Percentiles rank a stretch among this genome's conserved stretches.
These are phyloP conservation scores for Drosophila leontia DNA, from an alignment of 1,140 invertebrate genomes.

Conservation along the genomic window DNA sequence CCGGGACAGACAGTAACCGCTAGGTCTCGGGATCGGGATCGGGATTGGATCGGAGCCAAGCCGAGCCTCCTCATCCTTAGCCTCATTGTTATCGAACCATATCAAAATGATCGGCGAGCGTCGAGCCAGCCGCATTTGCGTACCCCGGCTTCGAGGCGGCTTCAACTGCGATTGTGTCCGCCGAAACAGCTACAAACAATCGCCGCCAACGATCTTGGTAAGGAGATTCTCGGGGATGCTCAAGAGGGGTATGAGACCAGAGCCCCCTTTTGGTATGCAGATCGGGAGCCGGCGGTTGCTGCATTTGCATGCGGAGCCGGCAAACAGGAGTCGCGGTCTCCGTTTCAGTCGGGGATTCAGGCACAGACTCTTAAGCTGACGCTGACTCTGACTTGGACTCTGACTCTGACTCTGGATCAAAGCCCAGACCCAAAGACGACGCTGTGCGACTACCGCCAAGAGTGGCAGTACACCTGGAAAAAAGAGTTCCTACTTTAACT, in stretches of 20 bases:
- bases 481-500: neutral
- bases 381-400: constrained; percentile 12
- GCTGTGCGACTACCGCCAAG: constrained; percentile 58
- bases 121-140: constrained; percentile 72
- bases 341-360: constrained; percentile 27
- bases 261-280: constrained; percentile 70
- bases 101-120: constrained; percentile 79
- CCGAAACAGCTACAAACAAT: constrained; percentile 75
- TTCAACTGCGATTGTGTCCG: constrained; percentile 59
- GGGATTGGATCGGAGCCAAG: neutral
- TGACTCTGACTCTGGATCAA: constrained; percentile 27
- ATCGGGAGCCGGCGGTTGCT: constrained; percentile 56
- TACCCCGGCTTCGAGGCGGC: constrained; percentile 48
- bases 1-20: constrained; percentile 63
- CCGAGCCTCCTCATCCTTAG: constrained; percentile 31
- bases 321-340: constrained; percentile 38
- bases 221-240: constrained; percentile 15
- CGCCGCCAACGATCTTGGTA: constrained; percentile 74
- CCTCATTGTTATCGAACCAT: constrained; percentile 81
- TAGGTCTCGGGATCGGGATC: constrained; percentile 28
- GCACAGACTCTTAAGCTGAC: neutral
- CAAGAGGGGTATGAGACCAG: constrained; percentile 5
- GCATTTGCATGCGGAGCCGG: constrained; percentile 65
- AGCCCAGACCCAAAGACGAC: constrained; percentile 76
- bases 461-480: constrained; percentile 8